phyloP scores from a whole-genome alignment of 2,797 vertebrate species.

The Acanthis flammea region DNA sequence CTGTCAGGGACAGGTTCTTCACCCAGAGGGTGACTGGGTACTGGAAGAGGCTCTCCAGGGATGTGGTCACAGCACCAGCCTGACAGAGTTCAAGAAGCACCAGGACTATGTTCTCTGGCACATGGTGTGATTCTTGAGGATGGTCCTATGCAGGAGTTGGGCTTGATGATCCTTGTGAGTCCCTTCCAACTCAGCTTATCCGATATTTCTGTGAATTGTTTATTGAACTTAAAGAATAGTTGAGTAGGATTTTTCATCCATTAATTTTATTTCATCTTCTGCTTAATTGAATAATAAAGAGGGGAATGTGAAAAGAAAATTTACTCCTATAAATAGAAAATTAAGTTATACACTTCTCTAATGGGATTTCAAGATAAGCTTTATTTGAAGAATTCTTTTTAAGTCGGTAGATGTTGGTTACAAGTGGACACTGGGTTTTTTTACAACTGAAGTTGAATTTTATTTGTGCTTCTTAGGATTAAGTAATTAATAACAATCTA shows the following conservation, averaged over 20 bases:
- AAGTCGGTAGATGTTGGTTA: neutral
- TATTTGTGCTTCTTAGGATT: neutral
- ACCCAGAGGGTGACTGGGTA: no score
- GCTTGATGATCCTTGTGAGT: rapidly evolving
- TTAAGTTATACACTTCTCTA: neutral
- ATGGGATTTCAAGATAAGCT: neutral
- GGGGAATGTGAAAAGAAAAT: neutral
- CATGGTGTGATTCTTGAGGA: neutral
- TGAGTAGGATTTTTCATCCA: neutral
- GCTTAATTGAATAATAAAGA: neutral
- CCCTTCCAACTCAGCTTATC: neutral
- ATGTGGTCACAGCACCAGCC: neutral
- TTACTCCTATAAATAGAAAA: neutral
- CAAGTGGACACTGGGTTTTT: neutral
- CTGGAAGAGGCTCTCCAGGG: neutral
- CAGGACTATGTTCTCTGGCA: neutral
- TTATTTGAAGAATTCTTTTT: neutral
- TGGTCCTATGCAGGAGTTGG: neutral
- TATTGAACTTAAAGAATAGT: neutral
- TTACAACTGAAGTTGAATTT: neutral
- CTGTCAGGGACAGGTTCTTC: neutral
- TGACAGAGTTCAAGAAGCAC: neutral
- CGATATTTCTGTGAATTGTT: neutral
- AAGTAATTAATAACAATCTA: neutral
- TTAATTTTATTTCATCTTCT: neutral